Evolutionary conservation across 1,140 invertebrate genomes (phyloP).

Genomic region (Idris sp.): DNA sequence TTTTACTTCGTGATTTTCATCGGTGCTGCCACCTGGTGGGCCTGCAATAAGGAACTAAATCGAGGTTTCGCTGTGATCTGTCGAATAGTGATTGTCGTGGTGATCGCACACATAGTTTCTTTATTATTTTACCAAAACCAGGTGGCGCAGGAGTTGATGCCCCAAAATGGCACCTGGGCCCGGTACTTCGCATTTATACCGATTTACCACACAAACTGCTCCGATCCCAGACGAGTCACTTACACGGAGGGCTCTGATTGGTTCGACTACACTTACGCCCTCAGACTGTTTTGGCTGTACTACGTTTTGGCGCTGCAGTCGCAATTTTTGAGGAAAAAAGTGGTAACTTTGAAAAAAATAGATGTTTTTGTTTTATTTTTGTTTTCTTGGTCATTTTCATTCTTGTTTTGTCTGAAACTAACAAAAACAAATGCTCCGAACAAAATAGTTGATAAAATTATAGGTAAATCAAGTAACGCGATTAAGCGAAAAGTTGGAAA

Average conservation of each 20-base stretch:
- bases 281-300: slow-evolving; percentile 86
- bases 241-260: slow-evolving; percentile 81
- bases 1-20: slow-evolving; percentile 94
- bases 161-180: slow-evolving; percentile 83
- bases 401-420: too few relatives aligned
- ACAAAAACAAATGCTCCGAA: too few relatives aligned
- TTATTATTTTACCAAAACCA: slow-evolving; percentile 93
- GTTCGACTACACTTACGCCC: slow-evolving; percentile 86
- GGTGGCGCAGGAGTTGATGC: slow-evolving; percentile 86
- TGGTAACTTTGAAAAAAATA: slow-evolving; percentile 78
- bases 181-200: slow-evolving; percentile 85
- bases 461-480: slow-evolving; percentile 70
- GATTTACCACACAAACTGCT: slow-evolving; percentile 81
- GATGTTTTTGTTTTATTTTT: too few relatives aligned
- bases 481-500: slow-evolving; percentile 73
- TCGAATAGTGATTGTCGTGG: slow-evolving; percentile 85
- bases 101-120: slow-evolving; percentile 85
- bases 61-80: slow-evolving; percentile 86
- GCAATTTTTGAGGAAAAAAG: slow-evolving; percentile 82
- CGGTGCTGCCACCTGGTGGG: slow-evolving; percentile 91
- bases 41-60: slow-evolving; percentile 86
- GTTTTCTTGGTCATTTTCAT: too few relatives aligned
- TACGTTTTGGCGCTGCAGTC: slow-evolving; percentile 85
- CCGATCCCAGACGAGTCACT: slow-evolving; percentile 81
- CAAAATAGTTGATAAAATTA: slow-evolving; percentile 51